A percentile compares a stretch with the other conserved stretches of the same genome.
phyloP scores from a whole-genome alignment of 2,113 vertebrate genomes.

The Toxostoma redivivum region DNA sequence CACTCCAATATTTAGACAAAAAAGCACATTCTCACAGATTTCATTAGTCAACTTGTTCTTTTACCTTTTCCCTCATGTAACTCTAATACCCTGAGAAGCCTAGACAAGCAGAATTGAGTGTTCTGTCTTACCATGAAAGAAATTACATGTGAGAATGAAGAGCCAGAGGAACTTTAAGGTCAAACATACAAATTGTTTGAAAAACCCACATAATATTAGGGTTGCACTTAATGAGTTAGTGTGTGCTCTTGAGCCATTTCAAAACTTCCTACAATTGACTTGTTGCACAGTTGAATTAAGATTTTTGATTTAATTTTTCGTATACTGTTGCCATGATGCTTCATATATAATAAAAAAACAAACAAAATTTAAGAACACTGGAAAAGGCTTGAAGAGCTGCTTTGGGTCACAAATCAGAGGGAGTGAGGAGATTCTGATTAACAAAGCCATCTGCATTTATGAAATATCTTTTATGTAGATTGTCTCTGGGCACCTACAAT shows the following conservation, averaged over 20 bases:
- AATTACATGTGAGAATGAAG: neutral
- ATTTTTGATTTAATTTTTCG: neutral
- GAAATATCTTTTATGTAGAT: neutral
- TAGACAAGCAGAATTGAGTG: neutral
- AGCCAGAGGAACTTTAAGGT: neutral
- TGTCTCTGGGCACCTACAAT: neutral
- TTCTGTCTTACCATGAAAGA: neutral
- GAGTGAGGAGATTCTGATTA: neutral
- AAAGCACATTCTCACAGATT: neutral
- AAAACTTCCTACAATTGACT: neutral
- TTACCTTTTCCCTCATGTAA: constrained; percentile 25
- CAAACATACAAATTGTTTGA: neutral
- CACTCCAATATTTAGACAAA: constrained; percentile 60
- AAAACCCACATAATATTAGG: neutral
- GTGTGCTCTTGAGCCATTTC: neutral
- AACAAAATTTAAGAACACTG: too few species aligned
- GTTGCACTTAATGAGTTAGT: neutral
- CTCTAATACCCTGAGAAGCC: neutral
- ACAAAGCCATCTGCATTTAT: neutral
- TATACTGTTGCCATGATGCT: neutral
- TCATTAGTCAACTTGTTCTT: constrained; percentile 2
- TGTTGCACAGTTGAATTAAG: neutral
- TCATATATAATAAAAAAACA: fast-evolving
- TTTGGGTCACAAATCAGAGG: neutral
- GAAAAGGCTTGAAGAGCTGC: neutral